These are phyloP conservation scores for Notiomystis cincta DNA, from an alignment of 2,113 vertebrate species.

Conservation along the genomic window DNA sequence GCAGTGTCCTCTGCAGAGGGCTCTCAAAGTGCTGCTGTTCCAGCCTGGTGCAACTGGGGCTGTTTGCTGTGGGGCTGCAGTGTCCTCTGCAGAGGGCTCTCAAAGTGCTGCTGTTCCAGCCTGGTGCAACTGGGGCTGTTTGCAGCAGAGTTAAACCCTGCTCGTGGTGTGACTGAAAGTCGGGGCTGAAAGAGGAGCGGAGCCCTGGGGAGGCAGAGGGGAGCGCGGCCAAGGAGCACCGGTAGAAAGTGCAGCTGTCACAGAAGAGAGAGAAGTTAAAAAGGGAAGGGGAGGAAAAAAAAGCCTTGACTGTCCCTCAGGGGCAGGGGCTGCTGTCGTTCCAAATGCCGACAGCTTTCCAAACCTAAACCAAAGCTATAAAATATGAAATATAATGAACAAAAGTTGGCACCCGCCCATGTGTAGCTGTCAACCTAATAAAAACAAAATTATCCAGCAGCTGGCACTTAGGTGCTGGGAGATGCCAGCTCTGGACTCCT, in stretches of 20 bases:
- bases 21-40: neutral
- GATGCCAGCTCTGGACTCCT: slow-evolving; percentile 40
- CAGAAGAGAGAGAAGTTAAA: slow-evolving; percentile 57
- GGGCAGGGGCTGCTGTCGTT: slow-evolving; percentile 62
- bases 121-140: neutral
- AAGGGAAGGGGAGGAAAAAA: neutral
- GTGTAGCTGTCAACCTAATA: slow-evolving; percentile 68
- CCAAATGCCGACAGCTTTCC: slow-evolving; percentile 70
- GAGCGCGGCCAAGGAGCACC: slow-evolving; percentile 21
- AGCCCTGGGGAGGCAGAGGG: slow-evolving; percentile 7
- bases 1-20: too few relatives aligned
- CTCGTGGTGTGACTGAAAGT: neutral
- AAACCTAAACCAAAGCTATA: slow-evolving; percentile 65
- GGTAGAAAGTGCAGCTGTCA: slow-evolving; percentile 61
- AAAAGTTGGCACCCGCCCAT: slow-evolving; percentile 67
- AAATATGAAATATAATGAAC: slow-evolving; percentile 72
- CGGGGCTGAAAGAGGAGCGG: neutral
- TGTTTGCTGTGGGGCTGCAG: too few relatives aligned
- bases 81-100: too few relatives aligned
- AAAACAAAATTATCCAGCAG: slow-evolving; percentile 72
- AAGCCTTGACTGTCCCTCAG: slow-evolving; percentile 53
- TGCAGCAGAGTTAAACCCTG: neutral
- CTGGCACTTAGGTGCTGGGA: slow-evolving; percentile 62
- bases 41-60: neutral
- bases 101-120: neutral